Evolutionary conservation across 92 coral and sea anemone species (phyloP).

Genomic region (Ricordea florida): DNA sequence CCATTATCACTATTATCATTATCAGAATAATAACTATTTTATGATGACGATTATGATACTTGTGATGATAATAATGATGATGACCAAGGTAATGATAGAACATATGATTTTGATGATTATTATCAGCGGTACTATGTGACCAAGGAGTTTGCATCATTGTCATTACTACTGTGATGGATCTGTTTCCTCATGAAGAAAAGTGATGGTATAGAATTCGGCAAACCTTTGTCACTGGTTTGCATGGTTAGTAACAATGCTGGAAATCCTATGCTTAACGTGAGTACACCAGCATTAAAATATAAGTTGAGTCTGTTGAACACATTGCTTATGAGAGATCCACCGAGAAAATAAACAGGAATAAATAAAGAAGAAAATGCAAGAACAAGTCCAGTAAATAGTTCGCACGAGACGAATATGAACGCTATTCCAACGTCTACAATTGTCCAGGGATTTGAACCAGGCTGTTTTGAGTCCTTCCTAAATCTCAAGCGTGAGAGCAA

Average conservation of each 20-base stretch:
- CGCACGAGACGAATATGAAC: neutral
- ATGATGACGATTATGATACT: no score
- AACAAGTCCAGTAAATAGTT: neutral
- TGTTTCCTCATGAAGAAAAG: no score
- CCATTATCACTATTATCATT: no score
- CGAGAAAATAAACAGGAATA: neutral
- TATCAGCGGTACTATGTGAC: no score
- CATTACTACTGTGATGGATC: no score
- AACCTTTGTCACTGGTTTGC: neutral
- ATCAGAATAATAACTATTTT: no score
- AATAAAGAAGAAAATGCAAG: neutral
- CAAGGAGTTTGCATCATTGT: no score
- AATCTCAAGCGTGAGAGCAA: neutral
- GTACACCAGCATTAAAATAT: neutral
- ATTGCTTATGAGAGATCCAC: constrained; percentile 1
- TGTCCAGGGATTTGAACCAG: neutral
- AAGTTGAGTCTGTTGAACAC: neutral
- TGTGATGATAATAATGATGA: no score
- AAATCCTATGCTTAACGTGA: neutral
- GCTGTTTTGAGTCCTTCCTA: neutral
- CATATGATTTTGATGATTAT: no score
- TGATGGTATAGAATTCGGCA: neutral
- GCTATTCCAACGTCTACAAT: neutral
- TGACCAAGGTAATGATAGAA: no score
- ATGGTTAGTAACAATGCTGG: neutral